Evolutionary conservation across 2,113 vertebrate genomes (phyloP).

Genomic region (Chloroceryle aenea): DNA sequence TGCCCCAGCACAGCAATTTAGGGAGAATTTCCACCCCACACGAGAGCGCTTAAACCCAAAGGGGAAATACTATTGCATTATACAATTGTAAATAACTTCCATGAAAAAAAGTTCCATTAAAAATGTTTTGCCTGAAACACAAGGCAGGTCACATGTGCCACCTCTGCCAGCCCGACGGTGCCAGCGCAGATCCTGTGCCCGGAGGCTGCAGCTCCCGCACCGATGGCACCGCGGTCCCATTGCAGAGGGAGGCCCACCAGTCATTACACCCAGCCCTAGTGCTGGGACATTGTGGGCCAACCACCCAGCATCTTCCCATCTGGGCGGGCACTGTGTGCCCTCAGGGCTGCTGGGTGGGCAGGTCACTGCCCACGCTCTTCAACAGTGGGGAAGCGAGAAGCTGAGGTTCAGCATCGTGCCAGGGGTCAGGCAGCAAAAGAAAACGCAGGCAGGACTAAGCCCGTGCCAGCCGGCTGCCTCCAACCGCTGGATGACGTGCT

Average conservation of each 20-base stretch:
- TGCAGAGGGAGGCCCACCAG: neutral
- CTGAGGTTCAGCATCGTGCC: neutral
- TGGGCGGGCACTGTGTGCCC: accelerated
- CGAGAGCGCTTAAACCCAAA: accelerated
- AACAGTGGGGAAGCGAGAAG: accelerated
- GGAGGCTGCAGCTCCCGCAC: neutral
- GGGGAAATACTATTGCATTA: neutral
- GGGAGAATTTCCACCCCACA: neutral
- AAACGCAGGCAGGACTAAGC: neutral
- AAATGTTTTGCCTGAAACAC: accelerated
- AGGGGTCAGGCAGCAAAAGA: neutral
- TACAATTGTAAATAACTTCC: neutral
- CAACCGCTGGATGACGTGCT: neutral
- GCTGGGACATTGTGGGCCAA: neutral
- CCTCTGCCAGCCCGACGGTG: neutral
- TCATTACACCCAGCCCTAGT: accelerated
- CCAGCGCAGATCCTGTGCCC: accelerated
- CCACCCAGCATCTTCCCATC: neutral
- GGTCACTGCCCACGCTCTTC: accelerated
- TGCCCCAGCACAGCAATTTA: neutral
- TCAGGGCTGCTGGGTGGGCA: accelerated
- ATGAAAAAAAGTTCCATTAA: neutral
- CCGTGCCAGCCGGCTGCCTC: neutral
- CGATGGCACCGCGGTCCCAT: accelerated
- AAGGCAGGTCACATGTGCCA: accelerated